phyloP scores from a whole-genome alignment of 2,888 invertebrate genomes.

The Temnothorax ravouxi region DNA sequence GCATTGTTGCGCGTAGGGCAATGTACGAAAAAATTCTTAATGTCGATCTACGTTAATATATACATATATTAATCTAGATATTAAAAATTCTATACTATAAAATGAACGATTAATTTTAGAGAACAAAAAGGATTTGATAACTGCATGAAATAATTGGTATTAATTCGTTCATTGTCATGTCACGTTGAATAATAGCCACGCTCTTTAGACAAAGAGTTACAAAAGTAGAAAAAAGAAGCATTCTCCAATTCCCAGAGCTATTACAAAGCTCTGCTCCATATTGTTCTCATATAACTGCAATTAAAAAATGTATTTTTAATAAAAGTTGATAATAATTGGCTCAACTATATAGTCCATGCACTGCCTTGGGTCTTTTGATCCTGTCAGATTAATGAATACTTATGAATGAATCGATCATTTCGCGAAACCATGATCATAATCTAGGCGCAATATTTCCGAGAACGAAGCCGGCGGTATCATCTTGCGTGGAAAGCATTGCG shows the following conservation, averaged over 20 bases:
- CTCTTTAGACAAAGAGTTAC: background rate
- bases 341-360: no score
- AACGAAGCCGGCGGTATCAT: constrained; percentile 23
- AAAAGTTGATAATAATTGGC: constrained; percentile 6
- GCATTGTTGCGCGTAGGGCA: background rate
- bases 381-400: constrained; percentile 42
- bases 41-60: background rate
- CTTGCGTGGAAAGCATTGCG: constrained; percentile 14
- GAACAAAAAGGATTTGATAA: background rate
- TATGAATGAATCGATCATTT: constrained; percentile 30
- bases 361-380: constrained; percentile 9
- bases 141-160: background rate
- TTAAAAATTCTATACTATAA: background rate
- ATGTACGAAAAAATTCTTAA: background rate
- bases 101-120: constrained; percentile 3
- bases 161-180: constrained; percentile 28
- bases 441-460: constrained; percentile 5
- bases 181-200: constrained; percentile 17
- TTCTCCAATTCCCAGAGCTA: constrained; percentile 11
- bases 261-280: constrained; percentile 4
- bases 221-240: constrained; percentile 5
- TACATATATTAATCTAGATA: background rate
- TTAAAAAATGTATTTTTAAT: constrained; percentile 28
- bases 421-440: constrained; percentile 27
- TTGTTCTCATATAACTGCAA: constrained; percentile 23